These are phyloP conservation scores for Eleginops maclovinus DNA, from an alignment of 2,113 vertebrate genomes.

Conservation along the genomic window DNA sequence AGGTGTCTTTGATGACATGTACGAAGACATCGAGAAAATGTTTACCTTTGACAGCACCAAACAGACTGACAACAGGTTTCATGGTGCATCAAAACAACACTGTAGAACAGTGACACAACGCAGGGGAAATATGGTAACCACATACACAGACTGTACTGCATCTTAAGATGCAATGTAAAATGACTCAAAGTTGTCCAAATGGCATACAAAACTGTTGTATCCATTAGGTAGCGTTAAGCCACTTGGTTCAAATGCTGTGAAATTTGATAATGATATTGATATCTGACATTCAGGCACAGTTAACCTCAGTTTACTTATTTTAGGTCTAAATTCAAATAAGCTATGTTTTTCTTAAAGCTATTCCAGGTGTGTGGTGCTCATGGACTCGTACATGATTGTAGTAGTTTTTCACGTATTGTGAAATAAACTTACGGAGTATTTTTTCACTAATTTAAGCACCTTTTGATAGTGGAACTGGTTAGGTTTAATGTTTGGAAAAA, in stretches of 20 bases:
- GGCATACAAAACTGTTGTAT: constrained; percentile 29
- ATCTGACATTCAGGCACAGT: constrained; percentile 25
- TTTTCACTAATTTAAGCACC: constrained; percentile 49
- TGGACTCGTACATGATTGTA: constrained; percentile 35
- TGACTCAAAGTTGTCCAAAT: constrained; percentile 24
- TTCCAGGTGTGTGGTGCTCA: not conserved
- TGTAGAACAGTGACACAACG: constrained; percentile 96
- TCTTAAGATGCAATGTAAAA: constrained; percentile 58
- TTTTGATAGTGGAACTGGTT: constrained; percentile 24
- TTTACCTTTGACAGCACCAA: constrained; percentile 90
- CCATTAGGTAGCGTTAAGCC: constrained; percentile 20
- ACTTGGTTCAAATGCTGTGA: constrained; percentile 45
- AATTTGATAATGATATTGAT: constrained; percentile 27
- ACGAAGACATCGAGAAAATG: constrained; percentile 96
- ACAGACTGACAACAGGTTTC: constrained; percentile 88
- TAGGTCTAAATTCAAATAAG: constrained; percentile 25
- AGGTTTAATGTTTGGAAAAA: not conserved
- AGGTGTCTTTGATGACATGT: constrained; percentile 91
- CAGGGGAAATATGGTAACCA: constrained; percentile 97
- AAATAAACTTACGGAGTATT: constrained; percentile 32
- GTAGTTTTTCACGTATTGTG: constrained; percentile 24
- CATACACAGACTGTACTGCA: constrained; percentile 95
- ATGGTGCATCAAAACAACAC: constrained; percentile 90
- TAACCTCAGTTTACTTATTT: constrained; percentile 17
- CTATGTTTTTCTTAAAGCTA: constrained; percentile 17